Evolutionary conservation across 2,113 vertebrate genomes (phyloP), one percentile per base, ranked within the genome.

Genomic region (Peromyscus leucopus): DNA sequence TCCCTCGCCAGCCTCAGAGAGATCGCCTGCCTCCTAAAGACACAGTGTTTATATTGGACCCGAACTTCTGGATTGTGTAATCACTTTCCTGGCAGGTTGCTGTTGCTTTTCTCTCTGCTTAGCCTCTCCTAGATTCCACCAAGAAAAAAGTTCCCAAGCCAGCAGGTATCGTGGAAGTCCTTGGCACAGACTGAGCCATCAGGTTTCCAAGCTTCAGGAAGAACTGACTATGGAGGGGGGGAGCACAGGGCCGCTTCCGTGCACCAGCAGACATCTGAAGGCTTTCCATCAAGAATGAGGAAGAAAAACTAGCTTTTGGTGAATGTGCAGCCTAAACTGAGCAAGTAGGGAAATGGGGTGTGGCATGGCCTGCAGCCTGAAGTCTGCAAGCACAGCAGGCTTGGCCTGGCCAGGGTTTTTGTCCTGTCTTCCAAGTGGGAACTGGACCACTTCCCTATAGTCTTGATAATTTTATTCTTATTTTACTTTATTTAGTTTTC

Each of bases 211-310:
- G 85, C 7, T 48, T 61, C 74, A 84, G 94, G 89, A 97, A 96
- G 87, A 90, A 72, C 42, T 3, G 59, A 33, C 59, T 90, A 84
- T n/a, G 80, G 65, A 93, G 92, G 86, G 82, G 79, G 82, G 95
- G 71, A 69, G 65, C 76, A 36, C 79, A 69, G 61, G 71, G 72
- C 93, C 71, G 96, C 96, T 97, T 98, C 98, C 98, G 80, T 88
- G 67, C 31, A 46, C 87, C 22, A 79, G 72, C 87, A 96, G 91
- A 97, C 96, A 94, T 95, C 80, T 96, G 86, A 97, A 97, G 97
- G 93, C 95, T 96, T 96, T 95, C 98, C 97, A 95, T 96, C 90
- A 92, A 97, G 96, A 97, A 97, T 97, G 98, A 96, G 97, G 98
- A 98, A 98, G 98, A 92, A 97, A 96, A 95, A 87, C 93, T 67